Conservation (phyloP, 2,888 invertebrate species). For the Venustoraphidia nigricollis region DNA sequence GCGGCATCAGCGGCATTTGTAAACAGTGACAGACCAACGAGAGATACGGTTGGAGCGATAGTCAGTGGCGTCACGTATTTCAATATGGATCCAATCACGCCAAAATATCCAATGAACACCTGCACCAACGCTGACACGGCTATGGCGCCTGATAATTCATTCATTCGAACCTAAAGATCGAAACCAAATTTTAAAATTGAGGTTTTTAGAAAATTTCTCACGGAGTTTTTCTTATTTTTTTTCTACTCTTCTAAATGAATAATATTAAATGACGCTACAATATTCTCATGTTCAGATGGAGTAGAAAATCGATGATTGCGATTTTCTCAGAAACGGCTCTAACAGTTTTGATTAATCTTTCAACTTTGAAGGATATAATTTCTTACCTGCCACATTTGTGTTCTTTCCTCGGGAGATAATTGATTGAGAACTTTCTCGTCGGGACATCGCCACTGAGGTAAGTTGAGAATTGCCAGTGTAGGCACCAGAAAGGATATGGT, state of each 20-base stretch:
- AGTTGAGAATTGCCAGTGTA: conserved; percentile 54
- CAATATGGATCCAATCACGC: conserved; percentile 58
- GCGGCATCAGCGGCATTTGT: conserved; percentile 69
- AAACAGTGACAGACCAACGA: conserved; percentile 71
- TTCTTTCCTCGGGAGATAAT: conserved; percentile 37
- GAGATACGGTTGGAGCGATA: conserved; percentile 67
- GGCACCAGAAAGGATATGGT: conserved; percentile 70
- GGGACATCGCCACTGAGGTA: conserved; percentile 61
- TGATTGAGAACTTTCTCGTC: conserved; percentile 29
- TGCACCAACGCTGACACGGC: conserved; percentile 64
- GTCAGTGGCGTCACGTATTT: conserved; percentile 69
- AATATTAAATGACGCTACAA: too few relatives aligned
- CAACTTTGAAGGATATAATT: background rate
- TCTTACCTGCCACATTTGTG: conserved; percentile 45
- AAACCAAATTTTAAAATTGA: too few relatives aligned
- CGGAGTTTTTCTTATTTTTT: too few relatives aligned
- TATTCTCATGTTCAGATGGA: too few relatives aligned
- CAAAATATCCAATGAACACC: conserved; percentile 54
- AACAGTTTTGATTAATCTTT: too few relatives aligned
- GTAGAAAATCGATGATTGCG: too few relatives aligned
- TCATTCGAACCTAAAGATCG: conserved; percentile 37
- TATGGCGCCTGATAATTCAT: conserved; percentile 70
- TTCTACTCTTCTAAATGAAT: too few relatives aligned
- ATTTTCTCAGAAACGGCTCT: too few relatives aligned
- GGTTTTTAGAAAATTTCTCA: too few relatives aligned